A percentile compares a stretch with the other conserved stretches of the same genome.
phyloP scores from a whole-genome alignment of 2,113 vertebrate species.

The Phoxinus phoxinus region DNA sequence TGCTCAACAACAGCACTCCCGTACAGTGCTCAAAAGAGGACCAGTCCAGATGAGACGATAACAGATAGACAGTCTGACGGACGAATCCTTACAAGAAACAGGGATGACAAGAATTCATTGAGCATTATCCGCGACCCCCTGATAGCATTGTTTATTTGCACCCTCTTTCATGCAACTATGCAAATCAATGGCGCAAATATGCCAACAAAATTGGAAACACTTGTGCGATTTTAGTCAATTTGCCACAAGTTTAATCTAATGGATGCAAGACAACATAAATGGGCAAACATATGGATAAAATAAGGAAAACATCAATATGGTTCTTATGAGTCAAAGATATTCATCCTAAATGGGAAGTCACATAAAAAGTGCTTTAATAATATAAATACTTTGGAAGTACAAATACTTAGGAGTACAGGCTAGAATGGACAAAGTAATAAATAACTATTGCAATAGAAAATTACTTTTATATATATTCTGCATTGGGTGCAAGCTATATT shows the following conservation, averaged over 20 bases:
- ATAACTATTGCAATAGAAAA: too few species aligned
- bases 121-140: neutral
- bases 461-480: too few species aligned
- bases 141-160: constrained; percentile 19
- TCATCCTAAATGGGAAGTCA: neutral
- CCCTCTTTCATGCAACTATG: neutral
- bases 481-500: too few species aligned
- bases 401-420: neutral
- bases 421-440: neutral
- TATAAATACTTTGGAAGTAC: neutral
- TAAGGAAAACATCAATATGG: neutral
- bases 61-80: neutral
- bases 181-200: neutral
- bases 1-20: constrained; percentile 18
- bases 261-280: neutral
- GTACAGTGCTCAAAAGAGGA: neutral
- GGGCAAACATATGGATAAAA: neutral
- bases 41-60: constrained; percentile 11
- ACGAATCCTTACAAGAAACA: neutral
- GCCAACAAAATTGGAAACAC: neutral
- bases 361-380: neutral
- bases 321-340: neutral
- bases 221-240: neutral
- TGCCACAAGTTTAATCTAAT: neutral
- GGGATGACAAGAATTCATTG: neutral